phyloP scores from a whole-genome alignment of 2,888 invertebrate genomes.

The Lathronympha strigana region DNA sequence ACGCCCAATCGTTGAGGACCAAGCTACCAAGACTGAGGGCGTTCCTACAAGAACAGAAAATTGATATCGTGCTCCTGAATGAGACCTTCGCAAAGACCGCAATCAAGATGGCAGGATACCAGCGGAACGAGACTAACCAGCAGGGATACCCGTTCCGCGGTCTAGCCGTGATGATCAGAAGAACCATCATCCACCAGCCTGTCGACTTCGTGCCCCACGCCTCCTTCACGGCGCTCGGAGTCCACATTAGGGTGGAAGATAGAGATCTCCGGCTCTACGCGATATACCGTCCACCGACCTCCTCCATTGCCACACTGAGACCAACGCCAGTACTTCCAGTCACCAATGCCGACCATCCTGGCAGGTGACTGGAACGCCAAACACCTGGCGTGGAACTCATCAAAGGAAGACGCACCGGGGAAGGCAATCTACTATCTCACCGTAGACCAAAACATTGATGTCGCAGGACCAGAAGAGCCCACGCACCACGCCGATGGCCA shows the following conservation, averaged over 20 bases:
- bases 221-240: conserved; percentile 9
- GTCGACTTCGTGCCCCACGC: neutral
- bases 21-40: conserved; percentile 9
- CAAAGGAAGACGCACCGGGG: neutral
- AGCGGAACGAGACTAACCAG: neutral
- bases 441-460: neutral
- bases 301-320: neutral
- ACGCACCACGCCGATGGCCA: neutral
- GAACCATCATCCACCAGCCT: conserved; percentile 12
- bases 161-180: neutral
- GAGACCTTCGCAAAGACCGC: neutral
- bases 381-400: neutral
- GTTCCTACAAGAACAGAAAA: conserved; percentile 1
- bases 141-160: neutral
- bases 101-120: neutral
- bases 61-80: conserved; percentile 21
- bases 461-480: neutral
- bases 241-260: neutral
- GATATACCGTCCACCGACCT: neutral
- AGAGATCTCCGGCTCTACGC: conserved; percentile 2
- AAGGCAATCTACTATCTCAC: neutral
- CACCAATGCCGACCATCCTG: neutral
- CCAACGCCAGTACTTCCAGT: neutral
- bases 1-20: conserved; percentile 15
- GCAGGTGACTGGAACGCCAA: neutral